Base-by-base conservation (phyloP, 2,113 vertebrate genomes). In the Charina bottae region DNA sequence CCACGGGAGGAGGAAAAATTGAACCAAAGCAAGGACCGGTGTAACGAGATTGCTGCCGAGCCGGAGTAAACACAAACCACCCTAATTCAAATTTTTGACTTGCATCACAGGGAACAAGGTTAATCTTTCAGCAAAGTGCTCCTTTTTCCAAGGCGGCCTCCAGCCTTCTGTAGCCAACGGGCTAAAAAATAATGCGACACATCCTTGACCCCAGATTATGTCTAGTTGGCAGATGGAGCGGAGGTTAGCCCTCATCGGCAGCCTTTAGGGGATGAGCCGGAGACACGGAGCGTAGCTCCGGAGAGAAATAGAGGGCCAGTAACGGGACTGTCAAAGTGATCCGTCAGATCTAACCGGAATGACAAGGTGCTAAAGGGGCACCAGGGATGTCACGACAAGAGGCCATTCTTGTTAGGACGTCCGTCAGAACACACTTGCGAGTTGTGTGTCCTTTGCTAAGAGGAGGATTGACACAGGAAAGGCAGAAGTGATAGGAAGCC, bases 271-370 rank as follows among this genome's bases (percentile, higher is more conserved):
- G 37, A 92, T 0, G 10, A 89, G 56, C 59, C 0, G 89, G 60
- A 92, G 91, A 24, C 0, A 78, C 2, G 53, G 6, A 72, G 85
- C 83, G 55, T 90, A 89, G 68, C 46, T 78, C 87, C 11, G 4
- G 2, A 53, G 24, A 2, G 92, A 6, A 59, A 72, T 6, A n/a
- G 1, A 68, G 91, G n/a, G n/a, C n/a, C 0, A 5, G 86, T 4
- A 86, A 90, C 5, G 46, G 90, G 59, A 17, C 19, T 94, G 95
- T 94, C 94, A 94, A 90, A 92, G 92, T 92, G 94, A 94, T 92
- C 89, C 26, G 13, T 89, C 92, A 93, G 91, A 91, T 86, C 49
- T 10, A 60, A 87, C 3, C 92, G 93, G 1, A 62, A 90, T 24
- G 87, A 94, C 87, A 17, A 72, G 15, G 19, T 55, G n/a, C 90